phyloP scores from a whole-genome alignment of 2,888 invertebrate genomes.

The Sminthurides aquaticus region DNA sequence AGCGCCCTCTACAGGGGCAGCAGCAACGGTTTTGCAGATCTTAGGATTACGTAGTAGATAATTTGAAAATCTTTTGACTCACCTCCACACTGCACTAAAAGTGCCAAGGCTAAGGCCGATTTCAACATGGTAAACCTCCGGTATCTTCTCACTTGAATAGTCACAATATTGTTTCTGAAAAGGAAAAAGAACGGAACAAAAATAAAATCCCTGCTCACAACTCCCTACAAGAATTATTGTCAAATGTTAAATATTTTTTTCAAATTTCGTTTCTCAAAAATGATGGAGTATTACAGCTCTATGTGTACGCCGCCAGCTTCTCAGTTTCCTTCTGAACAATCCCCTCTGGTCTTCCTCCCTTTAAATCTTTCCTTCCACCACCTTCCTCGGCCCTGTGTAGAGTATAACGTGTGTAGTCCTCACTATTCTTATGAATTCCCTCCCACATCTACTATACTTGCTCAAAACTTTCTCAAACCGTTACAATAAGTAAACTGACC shows the following conservation, averaged over 20 bases:
- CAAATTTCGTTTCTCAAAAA: neutral
- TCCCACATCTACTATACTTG: neutral
- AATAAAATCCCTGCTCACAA: too few relatives aligned
- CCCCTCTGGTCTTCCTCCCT: neutral
- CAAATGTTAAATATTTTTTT: too few relatives aligned
- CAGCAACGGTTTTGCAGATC: too few relatives aligned
- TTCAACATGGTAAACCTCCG: neutral
- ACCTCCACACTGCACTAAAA: neutral
- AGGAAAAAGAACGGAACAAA: too few relatives aligned
- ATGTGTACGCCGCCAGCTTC: neutral
- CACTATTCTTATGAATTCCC: too few relatives aligned
- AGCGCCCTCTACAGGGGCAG: too few relatives aligned
- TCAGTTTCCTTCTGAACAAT: neutral
- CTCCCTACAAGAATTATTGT: too few relatives aligned
- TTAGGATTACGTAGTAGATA: too few relatives aligned
- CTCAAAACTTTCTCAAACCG: constrained; percentile 30
- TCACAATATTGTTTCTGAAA: neutral
- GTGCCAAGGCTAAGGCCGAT: neutral
- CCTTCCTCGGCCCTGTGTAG: too few relatives aligned
- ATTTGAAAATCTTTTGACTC: too few relatives aligned
- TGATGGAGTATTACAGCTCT: neutral
- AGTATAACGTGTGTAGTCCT: too few relatives aligned
- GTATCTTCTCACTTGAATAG: neutral
- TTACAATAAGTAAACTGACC: constrained; percentile 30
- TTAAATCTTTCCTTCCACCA: neutral